Percentiles rank a stretch among this genome's conserved stretches.
Evolutionary conservation across 1,140 invertebrate species (phyloP).

Genomic region (Brachionus manjavacas): DNA sequence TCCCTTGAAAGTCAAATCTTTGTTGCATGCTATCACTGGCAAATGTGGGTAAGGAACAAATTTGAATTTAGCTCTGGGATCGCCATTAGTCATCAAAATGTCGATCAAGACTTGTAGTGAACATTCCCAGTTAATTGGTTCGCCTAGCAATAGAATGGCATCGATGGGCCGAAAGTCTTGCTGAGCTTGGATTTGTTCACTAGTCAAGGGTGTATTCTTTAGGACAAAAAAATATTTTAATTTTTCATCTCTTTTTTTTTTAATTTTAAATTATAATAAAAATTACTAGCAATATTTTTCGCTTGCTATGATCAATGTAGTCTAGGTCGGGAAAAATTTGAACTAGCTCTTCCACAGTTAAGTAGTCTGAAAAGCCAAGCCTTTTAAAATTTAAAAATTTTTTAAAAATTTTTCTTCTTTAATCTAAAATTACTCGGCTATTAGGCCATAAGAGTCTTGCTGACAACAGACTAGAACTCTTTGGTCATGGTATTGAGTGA

Average conservation of each 20-base stretch:
- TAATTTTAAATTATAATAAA: background rate
- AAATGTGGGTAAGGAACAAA: conserved; percentile 56
- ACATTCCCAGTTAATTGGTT: conserved; percentile 65
- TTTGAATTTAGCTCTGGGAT: conserved; percentile 57
- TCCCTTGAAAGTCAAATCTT: conserved; percentile 68
- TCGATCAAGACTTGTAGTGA: conserved; percentile 60
- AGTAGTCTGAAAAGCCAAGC: conserved; percentile 2
- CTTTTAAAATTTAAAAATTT: background rate
- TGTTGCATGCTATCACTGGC: conserved; percentile 66
- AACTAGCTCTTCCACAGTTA: conserved; percentile 45
- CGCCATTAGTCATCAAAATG: conserved; percentile 46
- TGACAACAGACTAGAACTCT: conserved; percentile 55
- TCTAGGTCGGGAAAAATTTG: conserved; percentile 66
- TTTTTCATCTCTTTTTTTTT: background rate
- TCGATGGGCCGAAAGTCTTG: conserved; percentile 42
- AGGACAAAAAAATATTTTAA: background rate
- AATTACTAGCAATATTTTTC: conserved; percentile 53
- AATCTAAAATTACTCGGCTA: background rate
- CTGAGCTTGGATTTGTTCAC: background rate
- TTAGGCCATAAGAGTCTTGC: conserved; percentile 46
- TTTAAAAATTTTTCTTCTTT: background rate
- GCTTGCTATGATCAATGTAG: conserved; percentile 66
- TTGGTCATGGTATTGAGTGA: conserved; percentile 52
- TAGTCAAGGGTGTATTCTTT: background rate
- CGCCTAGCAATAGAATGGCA: conserved; percentile 63